Base-by-base conservation (phyloP, 2,888 invertebrate species). In the Synanthedon formicaeformis region DNA sequence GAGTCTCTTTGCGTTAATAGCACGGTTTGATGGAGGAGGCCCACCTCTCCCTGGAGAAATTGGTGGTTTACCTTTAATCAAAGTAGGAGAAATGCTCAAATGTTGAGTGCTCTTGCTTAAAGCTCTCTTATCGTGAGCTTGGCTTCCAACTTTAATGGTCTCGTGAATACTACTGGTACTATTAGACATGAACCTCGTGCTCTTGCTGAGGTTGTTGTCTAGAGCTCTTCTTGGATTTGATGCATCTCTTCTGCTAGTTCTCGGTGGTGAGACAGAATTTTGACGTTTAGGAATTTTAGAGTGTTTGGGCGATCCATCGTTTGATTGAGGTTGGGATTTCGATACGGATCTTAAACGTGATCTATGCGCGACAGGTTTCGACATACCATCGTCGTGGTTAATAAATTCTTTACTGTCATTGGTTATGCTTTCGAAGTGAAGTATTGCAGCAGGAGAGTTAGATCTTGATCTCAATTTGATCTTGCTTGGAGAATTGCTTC, bases 121-220 rank as follows among this genome's bases (percentile, higher is more conserved):
- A 18, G 60, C 66, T 62, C 81, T 69, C 63, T 79, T 86, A 51
- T 86, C 83, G 53, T 86, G 81, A 41, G 73, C 76, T 56, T 74
- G 73, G 56, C 83, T 80, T 2, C 84, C 86, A 54, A 85, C 70
- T 57, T 67, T 79, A 40, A 83, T 83, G 1, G 80, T 81, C 60
- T 87, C 88, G 52, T 87, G 78, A 50, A 88, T 84, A 58, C 87
- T 88, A 56, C 85, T 88, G 0, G 88, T 84, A 55, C 88, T 88
- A 52, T 76, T 88, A 1, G 88, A 88, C 53, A 88, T 85, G 34
- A 77, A 84, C 56, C 75, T 76, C 60, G 79, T 82, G 62, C 78
- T 80, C 57, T 67, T 73, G 41, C 69, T 77, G 1, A 86, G 59
- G 54, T 66, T 76, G 56, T 69, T 80, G 23, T 78, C 73, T 11